These are phyloP conservation scores for Pangasius sanitwongsei DNA, from an alignment of 2,797 vertebrate species.

Conservation along the genomic window DNA sequence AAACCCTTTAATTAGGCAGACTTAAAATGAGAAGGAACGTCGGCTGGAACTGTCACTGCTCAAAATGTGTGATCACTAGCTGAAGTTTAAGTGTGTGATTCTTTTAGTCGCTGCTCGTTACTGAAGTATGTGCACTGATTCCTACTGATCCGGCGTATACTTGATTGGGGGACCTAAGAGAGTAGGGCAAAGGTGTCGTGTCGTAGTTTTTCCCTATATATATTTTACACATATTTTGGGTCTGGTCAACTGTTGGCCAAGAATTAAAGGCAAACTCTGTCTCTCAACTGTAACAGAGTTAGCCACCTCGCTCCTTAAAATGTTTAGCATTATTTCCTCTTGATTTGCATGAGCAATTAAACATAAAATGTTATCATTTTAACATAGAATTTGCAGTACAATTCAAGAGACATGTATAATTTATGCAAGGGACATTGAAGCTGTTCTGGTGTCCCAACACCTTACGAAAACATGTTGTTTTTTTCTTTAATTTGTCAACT, in stretches of 20 bases:
- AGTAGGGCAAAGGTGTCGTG: neutral
- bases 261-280: too few relatives aligned
- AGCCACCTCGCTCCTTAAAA: neutral
- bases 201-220: neutral
- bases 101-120: neutral
- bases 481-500: neutral
- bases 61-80: neutral
- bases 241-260: too few relatives aligned
- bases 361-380: neutral
- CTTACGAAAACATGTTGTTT: neutral
- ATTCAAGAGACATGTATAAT: neutral
- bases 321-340: neutral
- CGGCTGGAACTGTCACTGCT: neutral
- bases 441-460: neutral
- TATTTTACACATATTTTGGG: neutral
- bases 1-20: neutral
- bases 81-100: neutral
- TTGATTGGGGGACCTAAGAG: neutral
- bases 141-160: neutral
- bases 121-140: neutral
- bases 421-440: neutral
- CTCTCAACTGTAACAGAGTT: too few relatives aligned
- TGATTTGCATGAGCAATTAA: neutral
- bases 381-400: neutral
- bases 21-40: constrained; percentile 1